Conservation (phyloP, 1,140 invertebrate genomes). For the Sarcophaga bullata region DNA sequence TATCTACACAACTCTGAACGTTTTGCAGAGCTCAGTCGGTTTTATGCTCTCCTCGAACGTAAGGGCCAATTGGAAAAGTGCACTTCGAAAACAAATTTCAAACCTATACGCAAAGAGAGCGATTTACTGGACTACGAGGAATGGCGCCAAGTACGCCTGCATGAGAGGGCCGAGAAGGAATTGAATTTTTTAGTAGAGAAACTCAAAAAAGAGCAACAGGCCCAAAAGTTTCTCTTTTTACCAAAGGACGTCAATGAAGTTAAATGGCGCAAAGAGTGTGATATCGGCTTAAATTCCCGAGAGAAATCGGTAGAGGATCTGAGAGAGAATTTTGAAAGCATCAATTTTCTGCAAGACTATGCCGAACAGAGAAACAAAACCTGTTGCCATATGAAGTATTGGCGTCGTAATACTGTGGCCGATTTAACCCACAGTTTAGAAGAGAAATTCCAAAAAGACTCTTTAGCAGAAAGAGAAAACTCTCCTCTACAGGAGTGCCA, state of each 20-base stretch:
- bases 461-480: conserved; percentile 51
- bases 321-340: conserved; percentile 73
- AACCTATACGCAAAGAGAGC: conserved; percentile 76
- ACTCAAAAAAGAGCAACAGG: conserved; percentile 80
- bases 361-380: conserved; percentile 68
- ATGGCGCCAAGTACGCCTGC: conserved; percentile 82
- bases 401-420: conserved; percentile 82
- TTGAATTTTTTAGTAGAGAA: conserved; percentile 81
- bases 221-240: conserved; percentile 85
- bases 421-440: conserved; percentile 78
- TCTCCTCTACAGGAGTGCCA: conserved; percentile 50
- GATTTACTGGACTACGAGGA: conserved; percentile 87
- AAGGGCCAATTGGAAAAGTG: conserved; percentile 83
- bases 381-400: conserved; percentile 65
- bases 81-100: conserved; percentile 76
- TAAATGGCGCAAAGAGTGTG: conserved; percentile 78
- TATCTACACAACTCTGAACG: conserved; percentile 79
- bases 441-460: conserved; percentile 65
- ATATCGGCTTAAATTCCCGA: conserved; percentile 81
- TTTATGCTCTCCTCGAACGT: conserved; percentile 87
- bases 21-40: conserved; percentile 86
- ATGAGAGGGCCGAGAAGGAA: conserved; percentile 85
- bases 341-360: conserved; percentile 50
- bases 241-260: conserved; percentile 76
- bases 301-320: conserved; percentile 89